Conservation (phyloP, 2,888 invertebrate species). For the Girardia tigrina region DNA sequence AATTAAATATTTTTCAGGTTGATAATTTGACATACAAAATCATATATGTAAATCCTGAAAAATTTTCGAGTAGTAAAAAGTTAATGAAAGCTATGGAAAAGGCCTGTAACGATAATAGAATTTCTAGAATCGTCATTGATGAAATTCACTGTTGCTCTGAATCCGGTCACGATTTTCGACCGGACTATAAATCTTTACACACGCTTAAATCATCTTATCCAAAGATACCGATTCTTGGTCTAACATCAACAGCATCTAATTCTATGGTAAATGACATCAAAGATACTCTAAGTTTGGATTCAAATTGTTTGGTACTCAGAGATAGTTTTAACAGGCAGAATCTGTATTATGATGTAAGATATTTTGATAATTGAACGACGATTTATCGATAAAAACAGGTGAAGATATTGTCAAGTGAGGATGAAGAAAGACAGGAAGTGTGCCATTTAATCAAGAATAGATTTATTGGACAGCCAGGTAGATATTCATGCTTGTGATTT, state of each 20-base stretch:
- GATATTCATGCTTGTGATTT: no score
- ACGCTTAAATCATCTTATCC: constrained; percentile 64
- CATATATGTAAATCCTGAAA: constrained; percentile 78
- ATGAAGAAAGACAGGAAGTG: neutral
- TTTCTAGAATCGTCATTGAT: constrained; percentile 74
- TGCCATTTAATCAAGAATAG: constrained; percentile 10
- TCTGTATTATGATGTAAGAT: constrained; percentile 62
- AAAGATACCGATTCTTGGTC: constrained; percentile 66
- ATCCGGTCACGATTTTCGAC: constrained; percentile 87
- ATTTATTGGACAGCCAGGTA: constrained; percentile 26
- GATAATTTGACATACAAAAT: constrained; percentile 52
- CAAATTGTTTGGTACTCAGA: constrained; percentile 65
- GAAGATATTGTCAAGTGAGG: neutral
- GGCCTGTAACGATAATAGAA: constrained; percentile 54
- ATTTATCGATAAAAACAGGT: constrained; percentile 5
- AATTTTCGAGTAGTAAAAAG: constrained; percentile 46
- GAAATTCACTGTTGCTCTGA: constrained; percentile 84
- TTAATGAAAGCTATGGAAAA: constrained; percentile 73
- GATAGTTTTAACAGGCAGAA: constrained; percentile 78
- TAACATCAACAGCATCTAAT: constrained; percentile 78
- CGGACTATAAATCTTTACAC: constrained; percentile 74
- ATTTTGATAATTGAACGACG: neutral
- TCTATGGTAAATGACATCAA: constrained; percentile 71
- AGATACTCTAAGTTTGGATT: constrained; percentile 65
- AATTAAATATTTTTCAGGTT: no score